Percentiles rank a stretch among this genome's conserved stretches.
Evolutionary conservation across 2,113 vertebrate genomes (phyloP).

Genomic region (Gallinago media): DNA sequence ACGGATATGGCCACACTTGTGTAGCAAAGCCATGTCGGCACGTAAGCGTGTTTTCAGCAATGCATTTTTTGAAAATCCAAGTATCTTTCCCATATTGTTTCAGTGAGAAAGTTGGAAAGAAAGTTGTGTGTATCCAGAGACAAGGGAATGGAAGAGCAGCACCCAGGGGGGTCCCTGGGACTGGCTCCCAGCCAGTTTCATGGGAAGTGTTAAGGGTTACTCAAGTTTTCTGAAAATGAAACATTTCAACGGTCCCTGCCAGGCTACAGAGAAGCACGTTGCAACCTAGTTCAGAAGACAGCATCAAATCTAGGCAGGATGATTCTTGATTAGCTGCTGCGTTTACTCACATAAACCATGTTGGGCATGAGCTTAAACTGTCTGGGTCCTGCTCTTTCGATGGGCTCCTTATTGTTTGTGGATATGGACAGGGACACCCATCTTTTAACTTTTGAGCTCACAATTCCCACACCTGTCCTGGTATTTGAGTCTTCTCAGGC

Average conservation of each 20-base stretch:
- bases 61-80: not conserved
- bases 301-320: not conserved
- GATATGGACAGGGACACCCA: not conserved
- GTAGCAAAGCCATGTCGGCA: not conserved
- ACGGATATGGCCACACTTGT: not conserved
- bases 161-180: too few relatives aligned
- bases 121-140: not conserved
- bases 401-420: not conserved
- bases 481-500: not conserved
- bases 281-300: not conserved
- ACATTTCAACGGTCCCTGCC: not conserved
- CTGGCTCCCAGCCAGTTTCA: not conserved
- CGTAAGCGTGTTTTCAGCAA: accelerated
- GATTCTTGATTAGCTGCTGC: not conserved
- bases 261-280: not conserved
- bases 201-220: accelerated
- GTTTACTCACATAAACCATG: accelerated
- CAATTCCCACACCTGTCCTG: not conserved
- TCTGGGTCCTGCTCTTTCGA: not conserved
- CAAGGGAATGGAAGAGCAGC: accelerated
- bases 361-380: not conserved
- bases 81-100: not conserved
- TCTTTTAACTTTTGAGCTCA: not conserved
- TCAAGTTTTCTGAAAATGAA: not conserved
- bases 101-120: not conserved